phyloP scores from a whole-genome alignment of 2,888 invertebrate genomes.

The Rhimphoctona megacephalus region DNA sequence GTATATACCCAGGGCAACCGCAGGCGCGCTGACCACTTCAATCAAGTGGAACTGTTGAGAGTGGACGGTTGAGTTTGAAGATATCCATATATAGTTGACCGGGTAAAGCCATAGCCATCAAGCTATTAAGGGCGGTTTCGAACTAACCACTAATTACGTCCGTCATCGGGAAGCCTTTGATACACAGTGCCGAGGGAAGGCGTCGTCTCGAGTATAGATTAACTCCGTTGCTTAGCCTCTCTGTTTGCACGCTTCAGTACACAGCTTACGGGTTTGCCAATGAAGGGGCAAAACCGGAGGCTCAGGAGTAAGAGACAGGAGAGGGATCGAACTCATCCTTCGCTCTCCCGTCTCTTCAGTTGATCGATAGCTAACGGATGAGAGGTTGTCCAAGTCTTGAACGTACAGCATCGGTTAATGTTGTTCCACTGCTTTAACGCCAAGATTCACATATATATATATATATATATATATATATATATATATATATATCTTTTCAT shows the following conservation, averaged over 20 bases:
- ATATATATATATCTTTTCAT: neutral
- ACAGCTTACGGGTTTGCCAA: conserved; percentile 48
- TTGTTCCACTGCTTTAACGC: conserved; percentile 77
- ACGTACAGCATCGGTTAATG: conserved; percentile 68
- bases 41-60: conserved; percentile 58
- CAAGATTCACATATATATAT: conserved; percentile 49
- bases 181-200: conserved; percentile 47
- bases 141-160: conserved; percentile 78
- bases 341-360: conserved; percentile 57
- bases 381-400: conserved; percentile 79
- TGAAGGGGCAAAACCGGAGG: conserved; percentile 55
- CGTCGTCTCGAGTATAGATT: conserved; percentile 47
- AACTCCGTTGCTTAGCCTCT: conserved; percentile 50
- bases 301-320: conserved; percentile 21
- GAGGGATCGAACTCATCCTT: conserved; percentile 60
- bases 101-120: conserved; percentile 42
- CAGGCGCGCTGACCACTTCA: conserved; percentile 50
- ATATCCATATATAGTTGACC: conserved; percentile 25
- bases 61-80: conserved; percentile 23
- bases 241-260: conserved; percentile 47
- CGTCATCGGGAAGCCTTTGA: conserved; percentile 74
- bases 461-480: conserved; percentile 52
- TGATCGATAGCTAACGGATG: conserved; percentile 81
- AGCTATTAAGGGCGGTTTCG: conserved; percentile 66
- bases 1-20: conserved; percentile 25